Evolutionary conservation across 2,888 invertebrate species (phyloP), one percentile per base, ranked within the genome.

Genomic region (Cheiracanthium punctorium): DNA sequence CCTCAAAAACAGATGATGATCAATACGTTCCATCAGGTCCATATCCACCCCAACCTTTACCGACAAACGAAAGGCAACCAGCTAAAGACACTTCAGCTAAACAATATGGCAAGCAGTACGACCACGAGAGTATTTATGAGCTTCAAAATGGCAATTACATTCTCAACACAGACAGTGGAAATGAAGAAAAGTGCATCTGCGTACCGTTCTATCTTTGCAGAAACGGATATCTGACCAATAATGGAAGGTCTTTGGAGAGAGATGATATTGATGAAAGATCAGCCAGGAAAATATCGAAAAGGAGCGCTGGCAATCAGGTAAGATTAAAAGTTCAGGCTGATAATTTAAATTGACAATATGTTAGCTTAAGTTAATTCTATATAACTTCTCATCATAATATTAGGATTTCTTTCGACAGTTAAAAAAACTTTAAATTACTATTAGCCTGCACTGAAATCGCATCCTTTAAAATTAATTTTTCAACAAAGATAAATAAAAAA

Each of bases 121-220:
- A 80, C 28, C 73, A 73, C 20, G 74, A 73, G 8, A 24, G 41
- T 5, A 20, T 75, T 2, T 80, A 80, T 24, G 75, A 86, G 20
- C n/a, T 75, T 7, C 8, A 20, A 1, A 80, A 86, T 10, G 80
- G 75, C 1, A 77, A 77, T 29, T 84, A 84, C 41, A 77, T 77
- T 28, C 29, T 79, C 20, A 74, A 43, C 7, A 72, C 32, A n/a
- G 76, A 69, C 0, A 17, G 33, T 5, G 72, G 52, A 4, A 52
- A 32, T 1, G 76, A 80, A 17, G 82, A 88, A 0, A 88, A 89
- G 37, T 89, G 89, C 80, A 52, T 89, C 72, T 89, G 89, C 80
- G 89, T 89, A 1, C 89, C 89, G 0, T 89, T 89, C 67, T 89
- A 89, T 41, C 77, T 89, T 77, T 89, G 89, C 76, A 88, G 86